Percentiles rank a stretch among this genome's conserved stretches.
These are phyloP conservation scores for Drosophila putrida DNA, from an alignment of 2,888 invertebrate species.

Conservation along the genomic window DNA sequence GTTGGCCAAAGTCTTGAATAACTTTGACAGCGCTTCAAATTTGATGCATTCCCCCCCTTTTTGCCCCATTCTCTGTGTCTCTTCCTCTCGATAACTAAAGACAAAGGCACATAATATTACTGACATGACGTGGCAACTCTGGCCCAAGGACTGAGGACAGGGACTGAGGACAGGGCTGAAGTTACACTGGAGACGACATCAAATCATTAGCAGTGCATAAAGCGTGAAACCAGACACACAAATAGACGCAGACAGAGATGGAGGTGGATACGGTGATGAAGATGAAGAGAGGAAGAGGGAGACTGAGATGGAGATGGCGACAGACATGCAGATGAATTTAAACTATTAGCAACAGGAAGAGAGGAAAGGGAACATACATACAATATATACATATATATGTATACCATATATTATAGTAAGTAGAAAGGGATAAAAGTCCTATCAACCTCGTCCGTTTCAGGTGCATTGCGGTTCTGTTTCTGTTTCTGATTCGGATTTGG, in stretches of 20 bases:
- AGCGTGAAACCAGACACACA: conserved; percentile 74
- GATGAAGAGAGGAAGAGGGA: not conserved
- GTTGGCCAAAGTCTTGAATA: conserved; percentile 22
- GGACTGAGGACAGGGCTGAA: conserved; percentile 15
- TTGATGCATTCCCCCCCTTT: not conserved
- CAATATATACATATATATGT: too few relatives aligned
- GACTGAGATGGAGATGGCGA: not conserved
- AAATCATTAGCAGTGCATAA: conserved; percentile 81
- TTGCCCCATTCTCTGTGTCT: not conserved
- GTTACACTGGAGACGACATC: conserved; percentile 62
- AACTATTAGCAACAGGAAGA: conserved; percentile 63
- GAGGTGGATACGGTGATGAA: not conserved
- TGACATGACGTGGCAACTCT: conserved; percentile 30
- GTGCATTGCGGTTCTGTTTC: conserved; percentile 26
- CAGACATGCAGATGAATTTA: conserved; percentile 67
- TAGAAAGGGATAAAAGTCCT: not conserved
- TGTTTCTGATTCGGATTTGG: conserved; percentile 18
- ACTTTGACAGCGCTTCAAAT: conserved; percentile 15
- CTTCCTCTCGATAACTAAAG: not conserved
- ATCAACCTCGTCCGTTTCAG: conserved; percentile 16
- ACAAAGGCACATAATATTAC: conserved; percentile 19
- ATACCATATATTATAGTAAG: too few relatives aligned
- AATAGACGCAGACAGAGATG: conserved; percentile 14
- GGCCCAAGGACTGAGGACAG: conserved; percentile 8
- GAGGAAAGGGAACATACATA: not conserved